Evolutionary conservation across 2,113 vertebrate genomes (phyloP), one percentile per base, ranked within the genome.

Genomic region (Tenrec ecaudatus): DNA sequence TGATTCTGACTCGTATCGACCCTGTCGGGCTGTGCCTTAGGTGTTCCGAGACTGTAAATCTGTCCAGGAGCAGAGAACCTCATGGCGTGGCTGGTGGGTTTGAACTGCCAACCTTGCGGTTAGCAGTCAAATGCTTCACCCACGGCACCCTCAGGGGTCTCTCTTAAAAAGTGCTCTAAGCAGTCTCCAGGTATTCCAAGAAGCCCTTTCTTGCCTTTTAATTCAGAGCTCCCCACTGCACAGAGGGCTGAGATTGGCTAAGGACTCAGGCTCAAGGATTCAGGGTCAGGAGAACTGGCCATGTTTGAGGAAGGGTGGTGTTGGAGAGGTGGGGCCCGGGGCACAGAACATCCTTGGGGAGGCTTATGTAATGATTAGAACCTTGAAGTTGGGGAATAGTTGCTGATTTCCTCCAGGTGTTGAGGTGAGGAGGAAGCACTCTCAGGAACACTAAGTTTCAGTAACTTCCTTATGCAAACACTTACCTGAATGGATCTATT

Each of bases 381-480:
- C 20, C 64, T 80, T 64, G 43, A 29, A 53, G 15, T 20, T 77
- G 38, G 47, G 40, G 40, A 68, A 31, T 87, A 3, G 19, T 1
- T 29, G 16, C 53, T 29, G 3, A 82, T 82, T 75, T 69, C 82
- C 68, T 73, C 68, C 23, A 80, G 75, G 69, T 93, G 47, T 53
- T 14, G 91, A 81, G 86, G 81, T 86, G 19, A 69, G 58, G 89
- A 94, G 91, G 88, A 88, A 82, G 47, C 66, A 58, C 25, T 82
- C 78, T 66, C 36, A 82, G 27, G 77, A 89, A 82, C 66, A 87
- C 66, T 25, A 25, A 78, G 86, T 94, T 93, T 94, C 76, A 88
- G 53, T 90, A 75, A 87, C 92, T 97, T 95, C 85, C 94, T 89
- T 93, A 82, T 91, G 69, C 84, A 94, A 95, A 93, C 85, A 94